phyloP scores from a whole-genome alignment of 1,140 invertebrate genomes.

The Zaprionus inermis region DNA sequence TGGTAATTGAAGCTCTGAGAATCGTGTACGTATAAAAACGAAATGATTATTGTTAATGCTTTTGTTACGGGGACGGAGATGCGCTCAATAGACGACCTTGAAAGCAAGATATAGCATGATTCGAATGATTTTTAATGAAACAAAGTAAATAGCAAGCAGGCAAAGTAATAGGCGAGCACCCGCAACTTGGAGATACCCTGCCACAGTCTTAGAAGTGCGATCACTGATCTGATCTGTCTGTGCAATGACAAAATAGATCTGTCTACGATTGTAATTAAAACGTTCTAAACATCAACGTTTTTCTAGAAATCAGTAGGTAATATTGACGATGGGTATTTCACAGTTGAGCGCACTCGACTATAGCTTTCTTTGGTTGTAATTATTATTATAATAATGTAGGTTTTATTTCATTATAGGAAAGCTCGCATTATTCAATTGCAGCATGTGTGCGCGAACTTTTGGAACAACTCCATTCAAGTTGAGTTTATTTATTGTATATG shows the following conservation, averaged over 20 bases:
- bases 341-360: neutral
- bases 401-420: neutral
- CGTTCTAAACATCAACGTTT: neutral
- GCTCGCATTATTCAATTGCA: slow-evolving; percentile 12
- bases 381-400: slow-evolving; percentile 17
- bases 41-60: slow-evolving; percentile 29
- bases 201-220: too few species aligned
- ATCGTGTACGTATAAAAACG: slow-evolving; percentile 2
- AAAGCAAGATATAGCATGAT: slow-evolving; percentile 43
- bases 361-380: neutral
- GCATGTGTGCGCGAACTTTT: slow-evolving; percentile 2
- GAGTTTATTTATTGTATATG: slow-evolving; percentile 9
- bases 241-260: neutral
- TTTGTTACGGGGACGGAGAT: slow-evolving; percentile 45
- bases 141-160: slow-evolving; percentile 67
- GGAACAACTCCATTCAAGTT: neutral
- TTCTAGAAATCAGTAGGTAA: neutral
- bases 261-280: neutral
- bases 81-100: slow-evolving; percentile 66
- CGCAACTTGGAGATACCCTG: neutral
- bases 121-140: slow-evolving; percentile 69
- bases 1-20: slow-evolving; percentile 3
- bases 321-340: neutral
- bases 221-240: too few species aligned
- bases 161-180: slow-evolving; percentile 18